Base-by-base conservation (phyloP, 2,113 vertebrate genomes). In the Ammodytes dubius region DNA sequence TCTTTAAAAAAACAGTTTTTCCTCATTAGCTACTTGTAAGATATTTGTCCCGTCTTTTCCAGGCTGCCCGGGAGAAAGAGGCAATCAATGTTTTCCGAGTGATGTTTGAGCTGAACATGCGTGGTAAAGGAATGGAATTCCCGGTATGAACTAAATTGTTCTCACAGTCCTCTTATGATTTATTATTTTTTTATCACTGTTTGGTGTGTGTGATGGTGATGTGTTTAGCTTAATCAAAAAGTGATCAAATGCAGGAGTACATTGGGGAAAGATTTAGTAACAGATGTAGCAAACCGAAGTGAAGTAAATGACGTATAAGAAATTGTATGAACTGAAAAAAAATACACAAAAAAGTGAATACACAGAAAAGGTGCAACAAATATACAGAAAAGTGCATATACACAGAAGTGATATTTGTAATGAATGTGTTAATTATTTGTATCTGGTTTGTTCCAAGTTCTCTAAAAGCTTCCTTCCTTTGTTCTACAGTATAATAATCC, bases 21-120 rank as follows among this genome's bases (percentile, higher is more conserved):
- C 0, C 19, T 19, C 47, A 27, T 19, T 43, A 54, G 6, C 7
- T 14, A 6, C 7, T 6, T 68, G 17, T 76, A 0, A 72, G 5
- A 3, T 47, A 46, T 58, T 1, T 35, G 0, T 46, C 5, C 2
- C 63, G n/a, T 86, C 12, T 85, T 59, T 70, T 14, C 14, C 82
- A 96, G 95, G 79, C 84, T 15, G 88, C 87, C 9, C 85, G 17
- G 0, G 94, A 94, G 71, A 74, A 57, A 43, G 95, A 94, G 60
- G 95, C 95, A 0, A 60, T 95, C 27, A 70, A 10, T 0, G 95
- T 96, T 50, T 96, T 96, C 81, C 78, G 54, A 45, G 11, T 65
- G 78, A 95, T 96, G 92, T 95, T 93, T 78, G 39, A 79, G 9
- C 11, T 95, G n/a, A 96, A 96, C 86, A 86, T 87, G 74, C 66